Evolutionary conservation across 2,113 vertebrate genomes (phyloP).

Genomic region (Patagioenas fasciata): DNA sequence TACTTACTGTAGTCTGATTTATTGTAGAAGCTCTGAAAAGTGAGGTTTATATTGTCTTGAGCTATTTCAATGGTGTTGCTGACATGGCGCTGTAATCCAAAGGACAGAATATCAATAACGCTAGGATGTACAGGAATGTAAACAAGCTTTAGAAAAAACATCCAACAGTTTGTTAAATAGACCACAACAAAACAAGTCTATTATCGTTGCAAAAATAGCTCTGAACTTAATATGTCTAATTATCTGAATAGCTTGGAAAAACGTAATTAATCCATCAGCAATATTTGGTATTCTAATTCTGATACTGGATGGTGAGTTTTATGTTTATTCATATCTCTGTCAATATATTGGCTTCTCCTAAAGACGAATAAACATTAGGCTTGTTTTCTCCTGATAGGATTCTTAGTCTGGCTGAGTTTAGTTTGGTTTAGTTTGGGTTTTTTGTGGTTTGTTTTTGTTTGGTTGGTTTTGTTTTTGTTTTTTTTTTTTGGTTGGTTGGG

Average conservation of each 20-base stretch:
- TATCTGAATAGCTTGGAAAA: slow-evolving; percentile 75
- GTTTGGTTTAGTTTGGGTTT: too few relatives aligned
- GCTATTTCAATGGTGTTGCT: slow-evolving; percentile 55
- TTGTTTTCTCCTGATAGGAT: neutral
- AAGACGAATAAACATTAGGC: slow-evolving; percentile 49
- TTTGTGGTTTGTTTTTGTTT: neutral
- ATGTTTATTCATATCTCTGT: slow-evolving; percentile 62
- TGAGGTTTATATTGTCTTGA: slow-evolving; percentile 44
- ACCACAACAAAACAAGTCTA: slow-evolving; percentile 72
- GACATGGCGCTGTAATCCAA: slow-evolving; percentile 65
- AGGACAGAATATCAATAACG: slow-evolving; percentile 77
- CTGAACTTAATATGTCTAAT: slow-evolving; percentile 76
- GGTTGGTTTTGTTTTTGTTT: neutral
- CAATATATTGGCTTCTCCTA: slow-evolving; percentile 60
- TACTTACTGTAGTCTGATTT: neutral
- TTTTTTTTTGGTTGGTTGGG: neutral
- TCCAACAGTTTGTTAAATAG: slow-evolving; percentile 78
- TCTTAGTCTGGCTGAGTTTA: neutral
- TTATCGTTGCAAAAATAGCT: slow-evolving; percentile 75
- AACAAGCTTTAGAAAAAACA: slow-evolving; percentile 73
- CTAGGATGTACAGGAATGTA: slow-evolving; percentile 69
- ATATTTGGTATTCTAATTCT: slow-evolving; percentile 60
- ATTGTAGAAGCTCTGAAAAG: slow-evolving; percentile 13
- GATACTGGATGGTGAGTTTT: slow-evolving; percentile 65
- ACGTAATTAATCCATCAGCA: slow-evolving; percentile 74